Conservation (phyloP, 64 coral and sea anemone species). For the Actinia equina region DNA sequence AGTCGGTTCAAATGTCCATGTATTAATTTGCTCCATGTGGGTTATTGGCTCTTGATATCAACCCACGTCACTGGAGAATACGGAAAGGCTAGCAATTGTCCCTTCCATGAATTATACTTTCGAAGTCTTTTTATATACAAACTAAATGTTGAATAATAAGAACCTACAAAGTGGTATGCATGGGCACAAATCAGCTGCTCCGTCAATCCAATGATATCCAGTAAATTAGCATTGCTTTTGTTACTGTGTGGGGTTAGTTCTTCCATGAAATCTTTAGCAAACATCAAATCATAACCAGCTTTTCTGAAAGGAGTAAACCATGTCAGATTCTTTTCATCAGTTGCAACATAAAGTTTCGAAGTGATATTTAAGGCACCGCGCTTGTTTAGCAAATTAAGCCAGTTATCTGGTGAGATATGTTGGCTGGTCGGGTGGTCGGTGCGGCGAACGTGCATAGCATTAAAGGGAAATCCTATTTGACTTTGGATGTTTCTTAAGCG, state of each 20-base stretch:
- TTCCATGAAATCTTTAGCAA: constrained; percentile 55
- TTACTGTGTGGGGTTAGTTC: neutral
- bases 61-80: constrained; percentile 60
- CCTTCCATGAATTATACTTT: constrained; percentile 56
- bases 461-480: constrained; percentile 51
- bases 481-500: constrained; percentile 15
- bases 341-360: constrained; percentile 82
- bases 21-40: no score
- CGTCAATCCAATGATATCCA: constrained; percentile 78
- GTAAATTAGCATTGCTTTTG: neutral
- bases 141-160: constrained; percentile 91
- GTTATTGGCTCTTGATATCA: neutral
- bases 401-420: constrained; percentile 40
- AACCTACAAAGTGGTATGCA: constrained; percentile 72
- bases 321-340: constrained; percentile 65
- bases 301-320: constrained; percentile 86
- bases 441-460: constrained; percentile 79
- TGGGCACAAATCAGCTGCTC: constrained; percentile 90
- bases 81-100: constrained; percentile 40
- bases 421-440: constrained; percentile 68
- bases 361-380: constrained; percentile 47
- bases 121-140: constrained; percentile 76
- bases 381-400: constrained; percentile 39
- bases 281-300: constrained; percentile 73
- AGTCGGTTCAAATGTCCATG: no score